phyloP scores from a whole-genome alignment of 2,113 vertebrate species.

The Henicopernis longicauda region DNA sequence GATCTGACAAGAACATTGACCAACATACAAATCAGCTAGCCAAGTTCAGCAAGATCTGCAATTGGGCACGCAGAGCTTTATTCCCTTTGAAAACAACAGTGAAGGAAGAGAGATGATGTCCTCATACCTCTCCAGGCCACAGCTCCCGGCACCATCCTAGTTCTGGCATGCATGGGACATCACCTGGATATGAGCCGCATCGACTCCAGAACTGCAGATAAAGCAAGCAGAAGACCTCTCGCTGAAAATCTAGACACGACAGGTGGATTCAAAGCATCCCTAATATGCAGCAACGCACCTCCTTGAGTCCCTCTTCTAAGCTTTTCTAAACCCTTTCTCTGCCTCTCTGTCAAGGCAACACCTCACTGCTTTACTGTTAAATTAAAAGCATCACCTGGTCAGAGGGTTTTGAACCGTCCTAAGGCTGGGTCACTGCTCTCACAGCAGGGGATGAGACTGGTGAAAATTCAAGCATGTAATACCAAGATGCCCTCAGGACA shows the following conservation, averaged over 20 bases:
- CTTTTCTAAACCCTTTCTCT: neutral
- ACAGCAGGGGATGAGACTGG: neutral
- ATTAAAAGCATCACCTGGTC: accelerated
- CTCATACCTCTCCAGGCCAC: neutral
- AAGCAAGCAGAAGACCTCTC: neutral
- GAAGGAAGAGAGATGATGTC: neutral
- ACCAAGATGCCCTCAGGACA: neutral
- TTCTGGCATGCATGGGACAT: neutral
- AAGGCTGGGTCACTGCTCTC: neutral
- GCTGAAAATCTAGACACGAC: neutral
- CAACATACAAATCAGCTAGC: neutral
- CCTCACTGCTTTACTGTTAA: neutral
- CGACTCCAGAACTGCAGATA: neutral
- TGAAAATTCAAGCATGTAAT: neutral
- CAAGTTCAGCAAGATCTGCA: neutral
- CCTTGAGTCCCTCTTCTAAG: neutral
- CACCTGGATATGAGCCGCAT: neutral
- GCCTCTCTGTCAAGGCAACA: neutral
- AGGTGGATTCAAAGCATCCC: neutral
- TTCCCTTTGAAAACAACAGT: neutral
- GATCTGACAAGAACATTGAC: neutral
- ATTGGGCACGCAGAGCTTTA: accelerated
- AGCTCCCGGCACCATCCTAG: neutral
- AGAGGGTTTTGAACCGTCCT: neutral
- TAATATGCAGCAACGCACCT: neutral